Evolutionary conservation across 2,888 invertebrate species (phyloP), one percentile per base, ranked within the genome.

Genomic region (Heliconius aoede): DNA sequence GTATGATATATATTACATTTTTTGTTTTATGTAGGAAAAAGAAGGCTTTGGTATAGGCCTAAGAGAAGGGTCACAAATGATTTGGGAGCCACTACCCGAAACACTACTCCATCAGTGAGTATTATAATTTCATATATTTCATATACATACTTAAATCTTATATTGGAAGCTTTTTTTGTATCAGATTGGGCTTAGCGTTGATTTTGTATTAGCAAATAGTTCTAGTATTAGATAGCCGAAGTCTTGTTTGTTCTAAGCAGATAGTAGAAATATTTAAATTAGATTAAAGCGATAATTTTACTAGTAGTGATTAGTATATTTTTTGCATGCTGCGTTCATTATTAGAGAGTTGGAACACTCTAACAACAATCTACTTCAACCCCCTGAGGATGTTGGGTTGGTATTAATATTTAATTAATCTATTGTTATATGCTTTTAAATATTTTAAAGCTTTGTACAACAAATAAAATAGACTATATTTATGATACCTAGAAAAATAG

Each of bases 41-140:
- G 96, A 96, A 80, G 95, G 96, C 78, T 96, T 97, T 83, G 96
- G 96, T 67, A 95, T 96, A 79, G 96, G 97, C 11, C 89, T 95
- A 51, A 91, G 97, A 77, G 92, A 96, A 83, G 96, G 96, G 8
- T 95, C 96, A 28, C 95, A 95, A 83, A 95, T 96, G 93, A 95
- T 97, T 85, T 97, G 90, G 95, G 94, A 94, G 81, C 95, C 95
- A 1, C 80, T 94, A 65, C 94, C 94, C 1, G 93, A 92, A 78
- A 85, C 90, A 1, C 79, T 92, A 11, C 82, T 85, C 21, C 87
- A 86, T 65, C 89, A 87, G 94, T 94, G 82, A 93, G 94, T 88
- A 71, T 62, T 30, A 40, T 64, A 21, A 24, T 26, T 26, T 55
- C 24, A 24, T 24, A 3, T 5, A 62, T 40, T 55, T 8, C 15